Evolutionary conservation across 2,797 vertebrate genomes (phyloP).

Genomic region (Nyctalus aviator): DNA sequence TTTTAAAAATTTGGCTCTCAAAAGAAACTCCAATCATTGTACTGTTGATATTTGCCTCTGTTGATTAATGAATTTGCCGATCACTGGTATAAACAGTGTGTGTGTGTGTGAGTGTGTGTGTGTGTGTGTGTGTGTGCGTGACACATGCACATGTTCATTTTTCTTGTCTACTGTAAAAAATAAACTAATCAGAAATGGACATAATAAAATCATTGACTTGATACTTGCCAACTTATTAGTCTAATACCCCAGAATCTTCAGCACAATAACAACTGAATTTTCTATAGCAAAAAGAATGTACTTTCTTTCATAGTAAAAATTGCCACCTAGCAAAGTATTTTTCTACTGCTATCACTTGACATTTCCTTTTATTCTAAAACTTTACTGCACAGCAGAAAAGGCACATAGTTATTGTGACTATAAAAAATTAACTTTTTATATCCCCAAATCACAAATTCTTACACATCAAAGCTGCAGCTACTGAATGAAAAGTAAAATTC

Average conservation of each 20-base stretch:
- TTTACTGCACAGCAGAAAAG: neutral
- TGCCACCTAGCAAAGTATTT: neutral
- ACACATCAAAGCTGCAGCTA: neutral
- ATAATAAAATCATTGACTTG: neutral
- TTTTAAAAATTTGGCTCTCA: too few relatives aligned
- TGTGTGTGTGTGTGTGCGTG: accelerated
- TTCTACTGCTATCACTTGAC: neutral
- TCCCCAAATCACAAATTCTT: constrained; percentile 28
- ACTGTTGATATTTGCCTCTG: too few relatives aligned
- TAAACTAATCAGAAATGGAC: neutral
- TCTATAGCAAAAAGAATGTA: neutral
- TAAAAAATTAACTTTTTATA: constrained; percentile 52
- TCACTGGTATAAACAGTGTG: too few relatives aligned
- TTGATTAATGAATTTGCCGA: too few relatives aligned
- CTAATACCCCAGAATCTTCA: neutral
- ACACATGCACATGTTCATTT: neutral
- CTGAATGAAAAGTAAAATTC: constrained; percentile 28
- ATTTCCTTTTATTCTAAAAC: neutral
- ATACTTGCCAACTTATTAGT: neutral
- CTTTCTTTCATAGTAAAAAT: constrained; percentile 33
- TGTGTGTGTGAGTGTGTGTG: neutral
- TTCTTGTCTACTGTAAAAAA: neutral
- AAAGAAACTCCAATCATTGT: too few relatives aligned
- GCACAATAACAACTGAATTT: neutral
- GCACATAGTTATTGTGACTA: neutral